Evolutionary conservation across 2,888 invertebrate genomes (phyloP).

Genomic region (Watsonalla cultraria): DNA sequence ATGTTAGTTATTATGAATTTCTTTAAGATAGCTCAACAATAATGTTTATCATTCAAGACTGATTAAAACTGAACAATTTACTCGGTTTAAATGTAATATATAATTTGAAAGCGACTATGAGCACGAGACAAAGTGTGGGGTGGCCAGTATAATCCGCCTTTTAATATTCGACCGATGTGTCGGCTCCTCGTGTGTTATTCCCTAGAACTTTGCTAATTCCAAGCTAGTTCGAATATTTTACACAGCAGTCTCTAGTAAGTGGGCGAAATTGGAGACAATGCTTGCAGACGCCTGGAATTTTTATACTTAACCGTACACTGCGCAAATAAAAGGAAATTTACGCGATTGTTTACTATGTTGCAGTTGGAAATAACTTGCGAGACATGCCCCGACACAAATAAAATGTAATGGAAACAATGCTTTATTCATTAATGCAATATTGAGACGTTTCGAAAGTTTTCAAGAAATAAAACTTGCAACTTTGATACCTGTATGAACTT

Average conservation of each 20-base stretch:
- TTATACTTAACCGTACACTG: constrained; percentile 45
- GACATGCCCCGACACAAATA: neutral
- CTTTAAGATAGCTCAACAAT: too few species aligned
- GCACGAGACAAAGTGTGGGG: constrained; percentile 56
- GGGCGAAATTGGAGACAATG: constrained; percentile 55
- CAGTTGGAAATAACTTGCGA: neutral
- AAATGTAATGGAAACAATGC: neutral
- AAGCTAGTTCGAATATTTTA: constrained; percentile 50
- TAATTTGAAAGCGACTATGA: constrained; percentile 49
- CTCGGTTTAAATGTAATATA: neutral
- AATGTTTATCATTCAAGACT: too few species aligned
- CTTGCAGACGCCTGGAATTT: constrained; percentile 45
- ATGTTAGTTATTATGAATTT: too few species aligned
- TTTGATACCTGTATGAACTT: neutral
- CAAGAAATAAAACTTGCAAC: neutral
- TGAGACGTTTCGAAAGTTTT: neutral
- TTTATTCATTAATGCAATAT: neutral
- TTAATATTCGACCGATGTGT: constrained; percentile 69
- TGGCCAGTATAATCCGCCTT: constrained; percentile 61
- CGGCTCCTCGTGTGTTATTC: constrained; percentile 39
- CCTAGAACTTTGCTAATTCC: constrained; percentile 56
- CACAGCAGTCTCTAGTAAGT: constrained; percentile 36
- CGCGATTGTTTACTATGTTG: constrained; percentile 34
- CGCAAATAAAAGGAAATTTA: constrained; percentile 46
- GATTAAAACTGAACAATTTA: too few species aligned